Percentiles rank a stretch among this genome's conserved stretches.
Conservation (phyloP, 2,113 vertebrate species). For the Zapornia atra region DNA sequence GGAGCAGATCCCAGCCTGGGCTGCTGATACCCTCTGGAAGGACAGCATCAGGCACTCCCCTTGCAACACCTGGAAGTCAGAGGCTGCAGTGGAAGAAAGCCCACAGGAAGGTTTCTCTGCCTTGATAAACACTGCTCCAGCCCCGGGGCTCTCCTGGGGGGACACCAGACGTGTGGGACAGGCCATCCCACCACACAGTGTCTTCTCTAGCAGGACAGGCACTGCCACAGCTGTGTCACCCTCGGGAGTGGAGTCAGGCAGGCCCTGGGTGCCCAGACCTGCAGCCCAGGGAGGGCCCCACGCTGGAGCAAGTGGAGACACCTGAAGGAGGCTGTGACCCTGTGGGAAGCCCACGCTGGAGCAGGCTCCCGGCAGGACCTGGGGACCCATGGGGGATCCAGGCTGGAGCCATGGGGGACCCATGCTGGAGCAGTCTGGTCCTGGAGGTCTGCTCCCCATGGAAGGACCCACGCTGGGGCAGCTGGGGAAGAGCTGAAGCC, state of each 20-base stretch:
- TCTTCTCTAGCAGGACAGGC: not conserved
- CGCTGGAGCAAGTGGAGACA: too few species aligned
- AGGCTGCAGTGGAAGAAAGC: not conserved
- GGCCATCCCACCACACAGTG: not conserved
- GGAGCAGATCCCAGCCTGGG: not conserved
- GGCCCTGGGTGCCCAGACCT: not conserved
- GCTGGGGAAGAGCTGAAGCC: too few species aligned
- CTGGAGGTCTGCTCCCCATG: too few species aligned
- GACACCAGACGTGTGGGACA: not conserved
- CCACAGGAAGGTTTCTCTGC: not conserved
- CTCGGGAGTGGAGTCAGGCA: rapidly evolving
- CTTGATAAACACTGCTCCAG: not conserved
- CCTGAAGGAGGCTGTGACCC: too few species aligned
- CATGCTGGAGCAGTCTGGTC: too few species aligned
- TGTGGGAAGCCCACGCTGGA: too few species aligned
- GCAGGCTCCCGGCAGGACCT: too few species aligned
- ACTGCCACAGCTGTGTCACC: not conserved
- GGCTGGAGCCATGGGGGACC: too few species aligned
- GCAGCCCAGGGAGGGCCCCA: too few species aligned
- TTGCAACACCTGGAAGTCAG: not conserved
- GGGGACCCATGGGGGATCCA: too few species aligned
- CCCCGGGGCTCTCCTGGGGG: not conserved
- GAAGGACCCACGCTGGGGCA: too few species aligned
- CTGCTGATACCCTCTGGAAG: not conserved
- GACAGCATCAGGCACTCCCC: rapidly evolving